Conservation (phyloP, 2,888 invertebrate species). For the Caenorhabditis doughertyi region DNA sequence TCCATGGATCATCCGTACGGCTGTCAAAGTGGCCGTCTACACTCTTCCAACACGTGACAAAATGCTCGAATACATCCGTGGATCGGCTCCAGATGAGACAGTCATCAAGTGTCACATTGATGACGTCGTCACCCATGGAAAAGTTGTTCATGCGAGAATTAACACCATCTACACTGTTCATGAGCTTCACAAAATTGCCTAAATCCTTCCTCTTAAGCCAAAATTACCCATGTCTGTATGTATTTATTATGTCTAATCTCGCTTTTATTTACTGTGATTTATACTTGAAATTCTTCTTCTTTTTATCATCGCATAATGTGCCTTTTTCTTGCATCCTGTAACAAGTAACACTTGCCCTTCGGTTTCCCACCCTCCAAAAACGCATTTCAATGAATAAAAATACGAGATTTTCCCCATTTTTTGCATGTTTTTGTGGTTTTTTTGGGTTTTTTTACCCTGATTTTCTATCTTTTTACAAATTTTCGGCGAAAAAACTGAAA, state of each 20-base stretch:
- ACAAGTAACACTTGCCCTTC: constrained; percentile 25
- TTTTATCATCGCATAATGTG: constrained; percentile 28
- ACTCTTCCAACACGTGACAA: constrained; percentile 67
- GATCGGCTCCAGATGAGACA: constrained; percentile 28
- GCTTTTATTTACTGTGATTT: constrained; percentile 3
- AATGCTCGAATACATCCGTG: constrained; percentile 65
- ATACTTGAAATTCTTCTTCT: neutral
- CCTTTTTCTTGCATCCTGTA: constrained; percentile 9
- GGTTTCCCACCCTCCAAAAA: constrained; percentile 14
- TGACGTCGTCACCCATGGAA: constrained; percentile 60
- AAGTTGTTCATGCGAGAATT: constrained; percentile 53
- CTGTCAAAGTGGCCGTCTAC: constrained; percentile 71
- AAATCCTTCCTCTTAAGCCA: neutral
- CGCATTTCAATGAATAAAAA: neutral
- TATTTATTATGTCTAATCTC: constrained; percentile 14
- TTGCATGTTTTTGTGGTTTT: constrained; percentile 3
- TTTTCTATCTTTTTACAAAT: neutral
- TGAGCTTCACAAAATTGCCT: constrained; percentile 57
- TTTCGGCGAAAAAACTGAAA: too few species aligned
- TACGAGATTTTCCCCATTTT: constrained; percentile 2
- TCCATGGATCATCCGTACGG: constrained; percentile 70
- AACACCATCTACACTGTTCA: constrained; percentile 56
- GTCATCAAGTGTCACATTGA: constrained; percentile 41
- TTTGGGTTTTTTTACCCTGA: neutral
- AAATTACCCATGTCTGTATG: neutral